Evolutionary conservation across 2,113 vertebrate genomes (phyloP), one percentile per base, ranked within the genome.

Genomic region (Odontophorus gujanensis): DNA sequence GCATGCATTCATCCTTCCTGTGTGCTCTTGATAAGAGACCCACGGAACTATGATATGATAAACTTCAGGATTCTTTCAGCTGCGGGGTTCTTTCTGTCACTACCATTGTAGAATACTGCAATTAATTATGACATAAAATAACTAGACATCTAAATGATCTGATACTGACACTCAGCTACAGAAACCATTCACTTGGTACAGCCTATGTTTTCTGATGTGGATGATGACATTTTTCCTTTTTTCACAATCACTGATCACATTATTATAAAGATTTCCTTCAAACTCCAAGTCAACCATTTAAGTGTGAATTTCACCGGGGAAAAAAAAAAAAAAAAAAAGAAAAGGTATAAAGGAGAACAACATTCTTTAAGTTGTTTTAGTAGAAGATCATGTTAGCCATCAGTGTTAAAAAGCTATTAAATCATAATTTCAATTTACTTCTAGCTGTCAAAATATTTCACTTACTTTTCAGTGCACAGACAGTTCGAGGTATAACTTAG

Each of bases 371-470:
- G 94, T 82, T 93, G 71, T 95, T 96, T 92, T 62, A 74, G 50
- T 32, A 75, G 75, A 88, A 89, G 66, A 92, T 93, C 68, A 68
- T 95, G 65, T 91, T 57, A 87, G 42, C 84, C 77, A 81, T 82
- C 90, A 90, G 28, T 57, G 32, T 74, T 81, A 88, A 77, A 92
- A 91, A 36, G 47, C 40, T 40, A 59, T 59, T 74, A 81, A 96
- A 95, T 79, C 69, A 63, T 67, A 92, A 71, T 94, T 96, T 96
- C 96, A 81, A 91, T 97, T 96, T 97, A 95, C 96, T 97, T 98
- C 94, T 96, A 93, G 92, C 85, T 95, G 96, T 97, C 97, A 97
- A 97, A 98, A 96, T 91, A 96, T 95, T 97, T 97, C 47, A 53
- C 87, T 94, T 96, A 78, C 90, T 97, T 80, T 67, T 95, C 95